Conservation (phyloP, 2,113 vertebrate genomes). For the Apaloderma vittatum region DNA sequence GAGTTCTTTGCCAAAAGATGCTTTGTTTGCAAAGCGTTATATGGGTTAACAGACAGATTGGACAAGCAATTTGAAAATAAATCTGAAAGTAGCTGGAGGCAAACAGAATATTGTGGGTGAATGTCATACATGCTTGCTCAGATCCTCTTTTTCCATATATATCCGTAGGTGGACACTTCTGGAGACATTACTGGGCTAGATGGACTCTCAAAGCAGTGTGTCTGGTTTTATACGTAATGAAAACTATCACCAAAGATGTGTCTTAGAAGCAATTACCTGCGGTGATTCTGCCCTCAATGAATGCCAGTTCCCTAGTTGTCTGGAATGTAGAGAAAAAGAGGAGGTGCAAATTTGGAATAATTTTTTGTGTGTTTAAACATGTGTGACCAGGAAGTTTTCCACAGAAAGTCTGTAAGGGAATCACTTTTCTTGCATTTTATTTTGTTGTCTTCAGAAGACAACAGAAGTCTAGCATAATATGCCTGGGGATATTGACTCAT, state of each 20-base stretch:
- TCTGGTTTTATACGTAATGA: background rate
- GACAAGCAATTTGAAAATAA: background rate
- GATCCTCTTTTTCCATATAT: background rate
- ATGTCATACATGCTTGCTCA: background rate
- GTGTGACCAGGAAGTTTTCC: background rate
- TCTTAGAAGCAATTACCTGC: background rate
- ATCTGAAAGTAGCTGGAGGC: background rate
- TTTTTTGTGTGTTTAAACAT: background rate
- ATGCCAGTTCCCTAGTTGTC: background rate
- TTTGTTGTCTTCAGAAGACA: background rate
- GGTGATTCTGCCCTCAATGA: background rate
- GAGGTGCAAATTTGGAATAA: background rate
- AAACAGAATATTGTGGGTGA: background rate
- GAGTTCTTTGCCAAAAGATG: background rate
- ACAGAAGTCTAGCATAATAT: background rate
- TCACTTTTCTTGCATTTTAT: background rate
- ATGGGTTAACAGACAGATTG: background rate
- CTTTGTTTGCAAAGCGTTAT: conserved; percentile 8
- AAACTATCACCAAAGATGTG: background rate
- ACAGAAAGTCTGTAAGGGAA: background rate
- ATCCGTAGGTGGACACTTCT: background rate
- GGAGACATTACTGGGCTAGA: background rate
- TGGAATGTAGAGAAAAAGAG: background rate
- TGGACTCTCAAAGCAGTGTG: background rate
- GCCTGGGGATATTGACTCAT: background rate